A percentile compares a stretch with the other conserved stretches of the same genome.
phyloP scores from a whole-genome alignment of 2,888 invertebrate genomes.

The Dorcus parallelipipedus region DNA sequence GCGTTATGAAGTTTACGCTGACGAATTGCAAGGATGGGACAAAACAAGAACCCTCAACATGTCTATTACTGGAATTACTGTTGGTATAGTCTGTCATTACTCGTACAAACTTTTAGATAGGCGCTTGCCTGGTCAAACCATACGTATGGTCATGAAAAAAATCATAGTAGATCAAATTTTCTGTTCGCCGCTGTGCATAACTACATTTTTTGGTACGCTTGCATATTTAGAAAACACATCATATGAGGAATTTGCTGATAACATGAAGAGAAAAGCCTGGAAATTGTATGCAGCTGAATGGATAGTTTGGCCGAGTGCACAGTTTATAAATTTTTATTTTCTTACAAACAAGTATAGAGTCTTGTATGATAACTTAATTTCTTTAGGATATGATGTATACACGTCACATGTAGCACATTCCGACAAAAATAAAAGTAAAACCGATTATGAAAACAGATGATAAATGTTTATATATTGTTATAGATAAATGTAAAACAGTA shows the following conservation, averaged over 20 bases:
- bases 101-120: conserved; percentile 81
- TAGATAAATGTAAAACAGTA: too few relatives aligned
- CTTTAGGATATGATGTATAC: conserved; percentile 81
- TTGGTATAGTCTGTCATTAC: conserved; percentile 79
- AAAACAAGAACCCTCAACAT: conserved; percentile 67
- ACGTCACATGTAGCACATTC: conserved; percentile 64
- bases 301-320: conserved; percentile 90
- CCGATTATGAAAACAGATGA: too few relatives aligned
- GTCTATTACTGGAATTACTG: conserved; percentile 71
- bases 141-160: conserved; percentile 69
- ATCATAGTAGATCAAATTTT: conserved; percentile 78
- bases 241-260: conserved; percentile 59
- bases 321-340: conserved; percentile 87
- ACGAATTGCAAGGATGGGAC: conserved; percentile 58
- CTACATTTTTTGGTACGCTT: conserved; percentile 73
- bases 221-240: conserved; percentile 67
- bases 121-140: conserved; percentile 64
- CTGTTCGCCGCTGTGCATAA: conserved; percentile 77
- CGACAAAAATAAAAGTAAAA: conserved; percentile 11
- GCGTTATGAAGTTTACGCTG: conserved; percentile 64
- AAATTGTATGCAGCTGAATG: conserved; percentile 83
- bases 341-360: conserved; percentile 80
- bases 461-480: too few relatives aligned
- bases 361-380: conserved; percentile 81
- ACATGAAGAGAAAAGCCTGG: conserved; percentile 71